A percentile compares a stretch with the other conserved stretches of the same genome.
Evolutionary conservation across 1,140 invertebrate genomes (phyloP).

Genomic region (Drosophila subpulchrella): DNA sequence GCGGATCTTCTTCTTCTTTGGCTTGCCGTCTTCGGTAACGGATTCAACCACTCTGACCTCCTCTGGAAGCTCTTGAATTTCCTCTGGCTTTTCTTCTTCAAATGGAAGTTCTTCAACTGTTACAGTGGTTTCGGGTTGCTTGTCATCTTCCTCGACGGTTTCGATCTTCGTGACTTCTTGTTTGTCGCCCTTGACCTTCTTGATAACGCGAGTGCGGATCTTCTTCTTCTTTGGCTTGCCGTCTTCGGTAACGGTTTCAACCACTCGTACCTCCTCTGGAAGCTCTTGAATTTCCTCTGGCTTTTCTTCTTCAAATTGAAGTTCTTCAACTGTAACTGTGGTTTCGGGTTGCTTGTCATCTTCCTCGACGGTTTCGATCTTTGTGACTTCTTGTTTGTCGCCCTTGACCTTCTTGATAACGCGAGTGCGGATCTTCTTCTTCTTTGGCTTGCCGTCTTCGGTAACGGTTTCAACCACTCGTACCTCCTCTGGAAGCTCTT

Average conservation of each 20-base stretch:
- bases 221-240: conserved; percentile 13
- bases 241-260: conserved; percentile 3
- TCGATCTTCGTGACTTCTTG: conserved; percentile 8
- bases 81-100: not conserved
- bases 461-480: conserved; percentile 1
- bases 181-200: conserved; percentile 11
- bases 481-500: conserved; percentile 9
- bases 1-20: conserved; percentile 35
- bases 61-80: conserved; percentile 8
- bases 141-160: conserved; percentile 6
- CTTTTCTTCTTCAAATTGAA: not conserved
- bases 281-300: conserved; percentile 3
- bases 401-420: conserved; percentile 13
- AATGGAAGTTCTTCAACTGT: not conserved
- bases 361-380: conserved; percentile 9
- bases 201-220: conserved; percentile 4
- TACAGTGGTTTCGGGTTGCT: not conserved
- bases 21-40: conserved; percentile 25
- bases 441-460: conserved; percentile 6
- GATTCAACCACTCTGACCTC: conserved; percentile 18
- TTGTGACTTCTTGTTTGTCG: conserved; percentile 8
- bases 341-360: conserved; percentile 4
- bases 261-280: conserved; percentile 3
- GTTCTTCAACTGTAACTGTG: not conserved
- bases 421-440: conserved; percentile 10